phyloP scores from a whole-genome alignment of 2,888 invertebrate species.

The Ectemnius continuus region DNA sequence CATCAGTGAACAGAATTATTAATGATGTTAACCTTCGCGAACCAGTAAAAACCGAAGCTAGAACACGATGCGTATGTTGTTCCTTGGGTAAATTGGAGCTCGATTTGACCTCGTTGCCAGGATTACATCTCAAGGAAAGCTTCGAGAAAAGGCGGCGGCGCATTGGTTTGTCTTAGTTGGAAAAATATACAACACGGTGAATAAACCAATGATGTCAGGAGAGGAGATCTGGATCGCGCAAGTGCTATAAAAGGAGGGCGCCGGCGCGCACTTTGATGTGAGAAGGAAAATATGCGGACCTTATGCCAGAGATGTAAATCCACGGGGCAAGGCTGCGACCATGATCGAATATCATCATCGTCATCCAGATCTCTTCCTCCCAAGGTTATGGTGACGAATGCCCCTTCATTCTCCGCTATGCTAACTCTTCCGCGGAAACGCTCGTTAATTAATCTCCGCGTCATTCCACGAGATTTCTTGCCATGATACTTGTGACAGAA shows the following conservation, averaged over 20 bases:
- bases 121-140: slow-evolving; percentile 36
- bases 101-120: slow-evolving; percentile 26
- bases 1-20: neutral
- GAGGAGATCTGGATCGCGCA: slow-evolving; percentile 17
- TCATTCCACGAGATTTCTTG: too few species aligned
- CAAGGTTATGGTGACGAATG: slow-evolving; percentile 25
- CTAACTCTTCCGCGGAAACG: neutral
- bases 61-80: slow-evolving; percentile 1
- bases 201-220: slow-evolving; percentile 32
- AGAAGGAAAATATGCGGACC: slow-evolving; percentile 22
- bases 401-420: neutral
- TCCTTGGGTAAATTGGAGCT: slow-evolving; percentile 23
- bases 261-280: slow-evolving; percentile 36
- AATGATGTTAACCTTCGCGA: neutral
- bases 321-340: slow-evolving; percentile 37
- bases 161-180: slow-evolving; percentile 40
- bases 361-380: slow-evolving; percentile 26
- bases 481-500: neutral
- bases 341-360: slow-evolving; percentile 33
- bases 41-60: neutral
- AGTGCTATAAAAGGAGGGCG: slow-evolving; percentile 18
- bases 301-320: slow-evolving; percentile 22
- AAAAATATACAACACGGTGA: slow-evolving; percentile 21
- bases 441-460: too few species aligned
- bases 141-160: neutral